Percentiles rank a stretch among this genome's conserved stretches.
Conservation (phyloP, 2,888 invertebrate species). For the Pediacus dermestoides region DNA sequence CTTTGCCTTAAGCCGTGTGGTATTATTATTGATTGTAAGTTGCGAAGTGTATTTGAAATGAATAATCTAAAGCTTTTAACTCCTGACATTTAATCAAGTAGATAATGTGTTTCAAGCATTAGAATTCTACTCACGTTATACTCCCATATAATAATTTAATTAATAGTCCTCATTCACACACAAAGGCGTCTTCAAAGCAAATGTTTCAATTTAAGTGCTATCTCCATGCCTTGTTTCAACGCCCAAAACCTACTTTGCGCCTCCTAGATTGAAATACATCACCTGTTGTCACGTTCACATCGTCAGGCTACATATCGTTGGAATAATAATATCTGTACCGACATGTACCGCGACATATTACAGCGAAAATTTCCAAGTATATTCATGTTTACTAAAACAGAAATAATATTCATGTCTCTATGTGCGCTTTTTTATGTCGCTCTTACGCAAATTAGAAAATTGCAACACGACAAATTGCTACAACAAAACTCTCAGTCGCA, state of each 20-base stretch:
- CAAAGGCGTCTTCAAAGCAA: slow-evolving; percentile 21
- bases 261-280: slow-evolving; percentile 15
- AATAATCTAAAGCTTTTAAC: slow-evolving; percentile 22
- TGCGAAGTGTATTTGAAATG: slow-evolving; percentile 16
- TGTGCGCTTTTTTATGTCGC: no score
- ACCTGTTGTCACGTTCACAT: slow-evolving; percentile 17
- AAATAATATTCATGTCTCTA: no score
- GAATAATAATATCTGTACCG: slow-evolving; percentile 10
- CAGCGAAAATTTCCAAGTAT: no score
- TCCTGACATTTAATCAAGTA: slow-evolving; percentile 27
- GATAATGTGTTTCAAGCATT: slow-evolving; percentile 26
- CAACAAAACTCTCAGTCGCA: no score
- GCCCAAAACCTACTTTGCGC: slow-evolving; percentile 10
- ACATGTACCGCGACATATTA: no score
- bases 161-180: slow-evolving; percentile 22
- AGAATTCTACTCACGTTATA: slow-evolving; percentile 18
- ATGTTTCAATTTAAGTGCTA: slow-evolving; percentile 19
- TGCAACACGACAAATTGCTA: no score
- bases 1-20: no score
- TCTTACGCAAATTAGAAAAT: no score
- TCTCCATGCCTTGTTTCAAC: slow-evolving; percentile 10
- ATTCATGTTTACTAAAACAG: no score
- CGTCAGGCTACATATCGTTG: slow-evolving; percentile 3
- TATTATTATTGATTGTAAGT: no score
- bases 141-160: slow-evolving; percentile 28